These are phyloP conservation scores for Tiliacea citrago DNA, from an alignment of 2,888 invertebrate species.

Conservation along the genomic window DNA sequence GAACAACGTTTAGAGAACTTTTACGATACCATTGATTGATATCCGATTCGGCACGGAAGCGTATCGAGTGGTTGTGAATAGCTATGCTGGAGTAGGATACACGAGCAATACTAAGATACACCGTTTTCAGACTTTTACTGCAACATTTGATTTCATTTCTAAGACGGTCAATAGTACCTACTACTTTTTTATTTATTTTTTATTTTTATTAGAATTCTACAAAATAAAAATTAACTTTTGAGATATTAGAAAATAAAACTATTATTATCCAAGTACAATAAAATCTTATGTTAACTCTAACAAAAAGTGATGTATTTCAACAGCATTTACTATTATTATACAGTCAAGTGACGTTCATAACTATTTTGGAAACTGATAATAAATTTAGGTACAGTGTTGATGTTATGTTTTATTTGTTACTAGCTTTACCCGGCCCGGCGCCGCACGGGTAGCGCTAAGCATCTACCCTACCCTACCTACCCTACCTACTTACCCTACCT, in stretches of 20 bases:
- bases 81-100: background rate
- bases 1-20: no score
- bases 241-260: background rate
- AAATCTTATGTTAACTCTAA: background rate
- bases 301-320: slow-evolving; percentile 15
- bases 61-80: no score
- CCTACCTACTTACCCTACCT: no score
- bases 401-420: slow-evolving; percentile 1
- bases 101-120: background rate
- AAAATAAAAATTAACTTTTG: background rate
- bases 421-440: no score
- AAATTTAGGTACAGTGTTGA: background rate
- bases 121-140: slow-evolving; percentile 6
- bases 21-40: no score
- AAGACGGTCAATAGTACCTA: background rate
- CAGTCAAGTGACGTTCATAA: background rate
- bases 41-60: no score
- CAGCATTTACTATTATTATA: slow-evolving; percentile 35
- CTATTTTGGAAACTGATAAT: background rate
- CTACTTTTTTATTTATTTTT: background rate
- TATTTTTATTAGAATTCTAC: background rate
- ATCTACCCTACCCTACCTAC: no score
- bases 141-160: slow-evolving; percentile 17
- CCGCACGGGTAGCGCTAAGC: no score
- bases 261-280: background rate